phyloP scores from a whole-genome alignment of 2,797 vertebrate genomes.

The Sebastiscus albofasciatus region DNA sequence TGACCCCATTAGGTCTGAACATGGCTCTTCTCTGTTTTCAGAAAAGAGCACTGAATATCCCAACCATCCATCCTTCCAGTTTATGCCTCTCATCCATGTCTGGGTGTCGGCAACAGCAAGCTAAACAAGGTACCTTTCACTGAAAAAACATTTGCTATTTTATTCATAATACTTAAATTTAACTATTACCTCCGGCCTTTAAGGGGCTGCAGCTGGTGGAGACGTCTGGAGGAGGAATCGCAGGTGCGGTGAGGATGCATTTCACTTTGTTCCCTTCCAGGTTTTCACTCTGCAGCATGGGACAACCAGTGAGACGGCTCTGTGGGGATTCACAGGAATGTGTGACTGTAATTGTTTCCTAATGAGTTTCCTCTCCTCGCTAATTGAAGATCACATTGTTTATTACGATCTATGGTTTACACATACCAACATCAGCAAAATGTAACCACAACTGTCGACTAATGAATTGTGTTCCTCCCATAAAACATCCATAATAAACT shows the following conservation, averaged over 20 bases:
- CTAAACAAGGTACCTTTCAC: conserved; percentile 42
- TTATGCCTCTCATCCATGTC: conserved; percentile 11
- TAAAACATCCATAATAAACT: conserved; percentile 44
- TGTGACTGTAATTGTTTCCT: conserved; percentile 70
- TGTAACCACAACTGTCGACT: conserved; percentile 48
- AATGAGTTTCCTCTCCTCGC: conserved; percentile 63
- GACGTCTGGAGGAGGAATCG: conserved; percentile 39
- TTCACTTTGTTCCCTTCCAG: conserved; percentile 46
- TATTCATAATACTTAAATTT: conserved; percentile 59
- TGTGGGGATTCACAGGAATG: conserved; percentile 51
- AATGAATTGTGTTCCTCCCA: conserved; percentile 44
- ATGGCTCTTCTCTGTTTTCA: background rate
- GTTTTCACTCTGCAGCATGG: conserved; percentile 41
- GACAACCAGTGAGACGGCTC: conserved; percentile 41
- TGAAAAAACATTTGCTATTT: conserved; percentile 50
- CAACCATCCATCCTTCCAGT: conserved; percentile 19
- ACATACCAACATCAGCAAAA: conserved; percentile 57
- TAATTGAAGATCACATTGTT: conserved; percentile 64
- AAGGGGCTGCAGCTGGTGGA: conserved; percentile 61
- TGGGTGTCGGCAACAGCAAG: conserved; percentile 8
- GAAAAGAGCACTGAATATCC: conserved; percentile 13
- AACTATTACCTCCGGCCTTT: conserved; percentile 45
- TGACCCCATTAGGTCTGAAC: conserved; percentile 28
- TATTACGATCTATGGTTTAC: conserved; percentile 46
- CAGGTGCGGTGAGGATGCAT: conserved; percentile 49